Conservation (phyloP, 1,140 invertebrate genomes). For the Galleria mellonella region DNA sequence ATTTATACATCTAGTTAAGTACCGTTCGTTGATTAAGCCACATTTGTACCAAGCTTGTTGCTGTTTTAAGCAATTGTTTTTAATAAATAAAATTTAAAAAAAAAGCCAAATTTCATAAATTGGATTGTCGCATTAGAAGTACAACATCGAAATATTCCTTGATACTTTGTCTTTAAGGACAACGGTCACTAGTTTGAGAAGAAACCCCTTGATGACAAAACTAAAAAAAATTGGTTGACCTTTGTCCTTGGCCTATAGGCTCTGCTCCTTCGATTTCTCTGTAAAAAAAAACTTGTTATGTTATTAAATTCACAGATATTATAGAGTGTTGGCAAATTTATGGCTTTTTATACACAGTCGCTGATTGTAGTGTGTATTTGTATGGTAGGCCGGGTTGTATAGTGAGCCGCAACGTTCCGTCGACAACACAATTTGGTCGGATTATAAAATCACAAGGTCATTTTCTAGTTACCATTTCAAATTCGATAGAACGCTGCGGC, state of each 20-base stretch:
- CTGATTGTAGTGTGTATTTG: conserved; percentile 53
- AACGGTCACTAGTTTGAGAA: conserved; percentile 28
- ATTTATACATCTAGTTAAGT: conserved; percentile 40
- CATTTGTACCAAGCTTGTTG: conserved; percentile 32
- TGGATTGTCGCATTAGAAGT: conserved; percentile 37
- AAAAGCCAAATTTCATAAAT: conserved; percentile 41
- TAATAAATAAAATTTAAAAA: conserved; percentile 8
- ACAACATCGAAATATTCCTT: conserved; percentile 40
- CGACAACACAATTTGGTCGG: conserved; percentile 1
- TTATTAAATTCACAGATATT: conserved; percentile 26
- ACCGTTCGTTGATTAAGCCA: conserved; percentile 12
- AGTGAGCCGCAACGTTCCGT: conserved; percentile 13
- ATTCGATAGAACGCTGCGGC: conserved; percentile 37
- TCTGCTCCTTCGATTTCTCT: too few species aligned
- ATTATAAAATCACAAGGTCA: neutral
- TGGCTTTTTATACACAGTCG: conserved; percentile 62
- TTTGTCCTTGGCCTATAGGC: conserved; percentile 19
- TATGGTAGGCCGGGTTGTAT: conserved; percentile 37
- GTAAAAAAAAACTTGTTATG: conserved; percentile 6
- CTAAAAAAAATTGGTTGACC: conserved; percentile 9
- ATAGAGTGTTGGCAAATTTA: conserved; percentile 38
- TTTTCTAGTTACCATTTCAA: conserved; percentile 9
- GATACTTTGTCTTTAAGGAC: conserved; percentile 17
- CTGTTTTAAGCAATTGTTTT: conserved; percentile 47
- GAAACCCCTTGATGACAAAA: neutral